A percentile compares a stretch with the other conserved stretches of the same genome.
phyloP scores from a whole-genome alignment of 2,113 vertebrate species.

The Corythaixoides concolor region DNA sequence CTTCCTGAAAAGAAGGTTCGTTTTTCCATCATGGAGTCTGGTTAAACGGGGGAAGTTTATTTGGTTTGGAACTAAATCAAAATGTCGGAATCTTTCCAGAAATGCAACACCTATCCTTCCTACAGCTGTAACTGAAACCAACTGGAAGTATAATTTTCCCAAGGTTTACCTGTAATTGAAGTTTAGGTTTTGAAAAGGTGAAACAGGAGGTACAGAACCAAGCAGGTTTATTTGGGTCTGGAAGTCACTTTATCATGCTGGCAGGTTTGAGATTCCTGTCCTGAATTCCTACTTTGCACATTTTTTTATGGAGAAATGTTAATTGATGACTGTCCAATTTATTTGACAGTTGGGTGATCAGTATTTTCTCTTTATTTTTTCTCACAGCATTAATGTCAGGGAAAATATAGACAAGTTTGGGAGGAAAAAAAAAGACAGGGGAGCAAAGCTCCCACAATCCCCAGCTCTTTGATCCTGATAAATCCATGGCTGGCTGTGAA shows the following conservation, averaged over 20 bases:
- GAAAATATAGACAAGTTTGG: neutral
- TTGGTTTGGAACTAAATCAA: neutral
- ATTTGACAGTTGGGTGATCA: neutral
- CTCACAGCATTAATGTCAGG: neutral
- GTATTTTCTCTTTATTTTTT: neutral
- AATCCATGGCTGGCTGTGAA: neutral
- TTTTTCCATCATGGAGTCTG: neutral
- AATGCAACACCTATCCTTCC: neutral
- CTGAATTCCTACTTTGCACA: neutral
- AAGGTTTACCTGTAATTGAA: neutral
- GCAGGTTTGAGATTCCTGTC: neutral
- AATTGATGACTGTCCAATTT: neutral
- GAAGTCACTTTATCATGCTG: neutral
- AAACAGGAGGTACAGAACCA: neutral
- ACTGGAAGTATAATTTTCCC: neutral
- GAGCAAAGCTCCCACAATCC: neutral
- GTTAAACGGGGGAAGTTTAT: neutral
- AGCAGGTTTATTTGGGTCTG: neutral
- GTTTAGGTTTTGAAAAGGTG: neutral
- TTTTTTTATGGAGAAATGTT: neutral
- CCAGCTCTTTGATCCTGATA: neutral
- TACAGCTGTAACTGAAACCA: neutral
- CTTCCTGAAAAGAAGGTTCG: neutral
- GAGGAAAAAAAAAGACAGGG: rapidly evolving
- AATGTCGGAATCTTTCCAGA: neutral